Evolutionary conservation across 2,888 invertebrate species (phyloP), one percentile per base, ranked within the genome.

Genomic region (Ariolimax columbianus): DNA sequence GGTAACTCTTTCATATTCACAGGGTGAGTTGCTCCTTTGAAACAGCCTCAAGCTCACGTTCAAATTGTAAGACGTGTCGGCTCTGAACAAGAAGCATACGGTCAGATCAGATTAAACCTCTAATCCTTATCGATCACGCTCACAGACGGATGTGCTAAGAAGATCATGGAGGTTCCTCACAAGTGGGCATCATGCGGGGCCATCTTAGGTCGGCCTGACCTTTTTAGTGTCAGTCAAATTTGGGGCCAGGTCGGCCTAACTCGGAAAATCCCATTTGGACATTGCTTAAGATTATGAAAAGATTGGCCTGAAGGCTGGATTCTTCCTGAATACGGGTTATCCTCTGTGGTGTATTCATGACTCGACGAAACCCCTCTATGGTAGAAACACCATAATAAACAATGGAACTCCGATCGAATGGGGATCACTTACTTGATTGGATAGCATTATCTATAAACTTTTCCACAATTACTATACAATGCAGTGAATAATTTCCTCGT

Each of bases 101-200:
- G 9, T 47, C 47, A 30, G 43, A 75, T 75, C 73, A 75, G 73
- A 75, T 75, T 75, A 75, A 75, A 43, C 47, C 47, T 17, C 14
- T 75, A 75, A 75, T 75, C 38, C 73, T 14, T 38, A 47, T 75
- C 73, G 73, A 43, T 75, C 73, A 30, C 11, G 17, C 9, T 3
- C 30, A 75, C 47, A 43, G 73, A 75, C 47, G 47, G 30, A 17
- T n/a, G 11, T 4, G 73, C 30, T 75, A 43, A 43, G 47, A 43
- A 47, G 73, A 75, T 75, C 30, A 43, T n/a, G 40, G 30, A 47
- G 30, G 3, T 75, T 75, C 47, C 9, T 47, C 47, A 47, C 0
- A 47, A 75, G n/a, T 47, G 73, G 73, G 30, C 47, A 75, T n/a
- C 73, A 43, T 30, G 43, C n/a, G 30, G 73, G 30, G 73, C 17